A percentile compares a stretch with the other conserved stretches of the same genome.
These are phyloP conservation scores for Macrosiphum euphorbiae DNA, from an alignment of 2,888 invertebrate species.

Conservation along the genomic window DNA sequence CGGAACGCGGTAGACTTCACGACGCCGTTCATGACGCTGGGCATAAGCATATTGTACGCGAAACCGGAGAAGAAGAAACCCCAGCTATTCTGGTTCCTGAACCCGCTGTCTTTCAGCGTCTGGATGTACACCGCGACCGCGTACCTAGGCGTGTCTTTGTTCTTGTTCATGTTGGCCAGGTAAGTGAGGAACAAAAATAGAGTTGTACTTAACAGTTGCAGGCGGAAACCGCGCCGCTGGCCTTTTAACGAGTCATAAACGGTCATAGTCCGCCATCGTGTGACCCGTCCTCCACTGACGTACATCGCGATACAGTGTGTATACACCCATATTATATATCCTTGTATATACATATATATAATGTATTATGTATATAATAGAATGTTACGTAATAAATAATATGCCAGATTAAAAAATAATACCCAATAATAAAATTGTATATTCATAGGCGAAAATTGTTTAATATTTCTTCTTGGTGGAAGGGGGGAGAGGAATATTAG, in stretches of 20 bases:
- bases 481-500: neutral
- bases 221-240: neutral
- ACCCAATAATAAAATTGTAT: neutral
- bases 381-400: neutral
- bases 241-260: slow-evolving; percentile 38
- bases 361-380: neutral
- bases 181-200: slow-evolving; percentile 69
- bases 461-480: neutral
- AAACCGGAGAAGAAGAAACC: slow-evolving; percentile 84
- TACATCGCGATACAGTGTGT: neutral
- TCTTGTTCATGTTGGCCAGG: slow-evolving; percentile 86
- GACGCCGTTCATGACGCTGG: slow-evolving; percentile 97
- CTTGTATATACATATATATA: neutral
- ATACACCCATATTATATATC: neutral
- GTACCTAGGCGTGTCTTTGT: slow-evolving; percentile 84
- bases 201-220: neutral
- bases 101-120: slow-evolving; percentile 87
- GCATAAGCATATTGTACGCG: slow-evolving; percentile 89
- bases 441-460: slow-evolving; percentile 4
- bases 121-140: slow-evolving; percentile 93
- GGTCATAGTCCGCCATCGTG: slow-evolving; percentile 55
- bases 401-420: neutral
- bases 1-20: slow-evolving; percentile 92
- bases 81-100: slow-evolving; percentile 89
- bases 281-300: neutral